Conservation (phyloP, 2,888 invertebrate species). For the Germaria angustata region DNA sequence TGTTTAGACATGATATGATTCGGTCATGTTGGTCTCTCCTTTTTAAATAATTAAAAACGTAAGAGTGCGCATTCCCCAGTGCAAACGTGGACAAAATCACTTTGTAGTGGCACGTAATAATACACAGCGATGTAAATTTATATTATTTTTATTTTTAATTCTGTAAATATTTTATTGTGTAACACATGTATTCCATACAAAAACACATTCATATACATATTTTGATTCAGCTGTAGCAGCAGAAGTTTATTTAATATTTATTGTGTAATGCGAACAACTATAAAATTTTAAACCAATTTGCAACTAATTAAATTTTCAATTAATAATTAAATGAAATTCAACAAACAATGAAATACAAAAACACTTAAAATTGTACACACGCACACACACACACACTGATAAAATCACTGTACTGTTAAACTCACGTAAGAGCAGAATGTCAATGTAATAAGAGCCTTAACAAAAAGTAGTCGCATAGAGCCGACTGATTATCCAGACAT, state of each 20-base stretch:
- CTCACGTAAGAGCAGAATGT: neutral
- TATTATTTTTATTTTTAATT: neutral
- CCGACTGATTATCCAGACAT: too few species aligned
- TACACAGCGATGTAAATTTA: neutral
- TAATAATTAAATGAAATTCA: conserved; percentile 17
- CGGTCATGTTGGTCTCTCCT: neutral
- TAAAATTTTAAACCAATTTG: conserved; percentile 51
- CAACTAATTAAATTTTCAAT: conserved; percentile 59
- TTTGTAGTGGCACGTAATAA: neutral
- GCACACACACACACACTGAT: neutral
- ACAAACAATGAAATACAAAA: neutral
- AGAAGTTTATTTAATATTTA: conserved; percentile 4
- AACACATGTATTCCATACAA: too few species aligned
- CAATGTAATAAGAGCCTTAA: neutral
- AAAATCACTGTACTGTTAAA: neutral
- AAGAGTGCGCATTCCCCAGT: neutral
- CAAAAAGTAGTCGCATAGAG: too few species aligned
- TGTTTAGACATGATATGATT: conserved; percentile 28
- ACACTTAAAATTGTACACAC: neutral
- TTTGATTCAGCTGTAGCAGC: neutral
- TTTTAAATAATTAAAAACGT: conserved; percentile 4
- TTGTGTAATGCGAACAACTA: neutral
- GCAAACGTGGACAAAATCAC: neutral
- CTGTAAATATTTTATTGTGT: neutral
- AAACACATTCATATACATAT: too few species aligned